Evolutionary conservation across 2,888 invertebrate genomes (phyloP).

Genomic region (Diadegma fenestrale): DNA sequence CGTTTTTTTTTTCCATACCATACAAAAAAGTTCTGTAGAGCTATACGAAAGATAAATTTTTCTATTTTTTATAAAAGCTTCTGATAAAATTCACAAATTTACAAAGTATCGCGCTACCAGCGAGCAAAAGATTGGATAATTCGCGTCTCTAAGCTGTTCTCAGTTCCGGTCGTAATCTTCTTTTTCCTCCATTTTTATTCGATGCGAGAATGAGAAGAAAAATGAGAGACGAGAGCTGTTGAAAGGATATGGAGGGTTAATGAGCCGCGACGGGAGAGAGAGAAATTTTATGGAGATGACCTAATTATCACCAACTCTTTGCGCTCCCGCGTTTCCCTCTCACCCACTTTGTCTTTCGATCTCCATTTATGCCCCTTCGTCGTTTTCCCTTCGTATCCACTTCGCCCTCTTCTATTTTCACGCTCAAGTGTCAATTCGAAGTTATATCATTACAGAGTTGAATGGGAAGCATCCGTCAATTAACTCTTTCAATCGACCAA

Average conservation of each 20-base stretch:
- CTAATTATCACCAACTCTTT: slow-evolving; percentile 54
- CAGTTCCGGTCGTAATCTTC: not conserved
- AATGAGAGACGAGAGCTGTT: slow-evolving; percentile 15
- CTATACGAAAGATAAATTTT: not conserved
- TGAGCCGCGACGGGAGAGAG: slow-evolving; percentile 42
- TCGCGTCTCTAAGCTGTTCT: slow-evolving; percentile 10
- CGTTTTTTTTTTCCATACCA: not conserved
- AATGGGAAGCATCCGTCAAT: slow-evolving; percentile 33
- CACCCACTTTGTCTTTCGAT: slow-evolving; percentile 39
- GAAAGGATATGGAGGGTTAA: slow-evolving; percentile 53
- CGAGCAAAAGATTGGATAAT: slow-evolving; percentile 4
- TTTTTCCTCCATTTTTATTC: slow-evolving; percentile 8
- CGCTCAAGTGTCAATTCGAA: slow-evolving; percentile 28
- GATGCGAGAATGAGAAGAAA: slow-evolving; percentile 20
- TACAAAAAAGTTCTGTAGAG: not conserved
- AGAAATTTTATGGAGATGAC: slow-evolving; percentile 60
- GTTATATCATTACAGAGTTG: slow-evolving; percentile 6
- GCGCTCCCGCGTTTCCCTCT: slow-evolving; percentile 32
- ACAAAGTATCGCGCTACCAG: not conserved
- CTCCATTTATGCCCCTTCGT: slow-evolving; percentile 18
- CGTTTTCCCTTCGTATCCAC: slow-evolving; percentile 26
- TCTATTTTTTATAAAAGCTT: not conserved
- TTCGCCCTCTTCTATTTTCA: slow-evolving; percentile 25
- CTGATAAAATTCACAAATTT: not conserved
- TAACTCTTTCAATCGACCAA: slow-evolving; percentile 29